Conservation (phyloP, 53 echinoderm and acorn worm species). For the Arbacia lixula region DNA sequence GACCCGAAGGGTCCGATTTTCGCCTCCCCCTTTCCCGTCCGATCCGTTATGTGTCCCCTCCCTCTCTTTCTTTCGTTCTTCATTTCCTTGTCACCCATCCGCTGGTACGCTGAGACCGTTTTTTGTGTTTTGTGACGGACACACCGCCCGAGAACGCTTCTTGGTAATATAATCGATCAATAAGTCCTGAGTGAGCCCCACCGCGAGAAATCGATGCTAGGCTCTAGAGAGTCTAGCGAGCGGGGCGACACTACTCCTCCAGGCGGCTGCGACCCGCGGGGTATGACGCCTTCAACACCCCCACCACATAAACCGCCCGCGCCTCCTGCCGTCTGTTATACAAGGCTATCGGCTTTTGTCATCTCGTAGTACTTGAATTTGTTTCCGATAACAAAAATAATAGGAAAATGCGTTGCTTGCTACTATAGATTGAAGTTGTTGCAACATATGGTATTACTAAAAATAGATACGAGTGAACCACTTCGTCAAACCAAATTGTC, state of each 20-base stretch:
- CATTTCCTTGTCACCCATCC: background rate
- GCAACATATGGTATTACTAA: no score
- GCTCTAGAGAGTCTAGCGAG: background rate
- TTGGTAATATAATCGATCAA: slow-evolving; percentile 36
- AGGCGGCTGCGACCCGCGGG: background rate
- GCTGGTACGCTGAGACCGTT: no score
- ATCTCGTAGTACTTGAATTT: background rate
- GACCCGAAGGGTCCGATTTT: background rate
- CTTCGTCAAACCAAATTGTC: no score
- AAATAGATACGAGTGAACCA: no score
- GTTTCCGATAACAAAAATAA: no score
- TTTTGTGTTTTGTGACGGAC: no score
- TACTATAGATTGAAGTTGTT: no score
- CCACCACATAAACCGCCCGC: no score
- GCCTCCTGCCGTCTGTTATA: background rate
- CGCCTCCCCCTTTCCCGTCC: background rate
- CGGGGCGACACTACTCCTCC: slow-evolving; percentile 11
- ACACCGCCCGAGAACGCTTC: slow-evolving; percentile 23
- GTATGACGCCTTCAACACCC: background rate
- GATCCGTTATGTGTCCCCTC: background rate
- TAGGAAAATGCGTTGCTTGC: no score
- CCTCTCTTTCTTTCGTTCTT: background rate
- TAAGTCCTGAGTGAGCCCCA: slow-evolving; percentile 1
- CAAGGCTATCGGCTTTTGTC: background rate
- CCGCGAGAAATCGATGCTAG: slow-evolving; percentile 20